Conservation (phyloP, 2,888 invertebrate species). For the Stomorhina lunata region DNA sequence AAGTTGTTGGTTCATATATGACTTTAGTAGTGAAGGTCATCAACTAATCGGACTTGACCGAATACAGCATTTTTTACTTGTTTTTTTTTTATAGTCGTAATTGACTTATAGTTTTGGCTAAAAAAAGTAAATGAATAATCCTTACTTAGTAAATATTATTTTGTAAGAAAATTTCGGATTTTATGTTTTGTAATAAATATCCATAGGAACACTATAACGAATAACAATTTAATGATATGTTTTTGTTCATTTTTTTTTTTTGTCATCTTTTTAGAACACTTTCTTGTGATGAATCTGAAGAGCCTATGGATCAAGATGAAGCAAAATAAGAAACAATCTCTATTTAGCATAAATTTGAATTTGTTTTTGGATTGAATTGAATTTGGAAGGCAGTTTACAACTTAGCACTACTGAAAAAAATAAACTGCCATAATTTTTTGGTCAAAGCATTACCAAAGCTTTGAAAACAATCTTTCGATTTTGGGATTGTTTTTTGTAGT, state of each 20-base stretch:
- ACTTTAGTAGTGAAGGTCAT: too few relatives aligned
- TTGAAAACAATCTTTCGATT: conserved; percentile 53
- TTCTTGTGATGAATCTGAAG: conserved; percentile 86
- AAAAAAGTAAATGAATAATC: too few relatives aligned
- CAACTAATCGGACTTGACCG: too few relatives aligned
- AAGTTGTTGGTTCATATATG: too few relatives aligned
- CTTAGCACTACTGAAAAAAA: conserved; percentile 16
- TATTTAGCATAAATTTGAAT: conserved; percentile 30
- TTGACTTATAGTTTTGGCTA: too few relatives aligned
- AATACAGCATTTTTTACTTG: too few relatives aligned
- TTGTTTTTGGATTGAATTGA: conserved; percentile 50
- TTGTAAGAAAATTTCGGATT: too few relatives aligned
- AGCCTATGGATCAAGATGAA: conserved; percentile 93
- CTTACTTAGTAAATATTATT: too few relatives aligned
- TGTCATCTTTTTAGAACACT: conserved; percentile 81
- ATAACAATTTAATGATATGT: not conserved
- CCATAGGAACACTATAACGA: too few relatives aligned
- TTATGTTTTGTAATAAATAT: too few relatives aligned
- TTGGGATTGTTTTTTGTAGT: conserved; percentile 44
- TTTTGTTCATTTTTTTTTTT: not conserved
- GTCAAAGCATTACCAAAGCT: conserved; percentile 45
- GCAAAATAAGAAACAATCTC: conserved; percentile 82
- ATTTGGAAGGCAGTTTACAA: conserved; percentile 41
- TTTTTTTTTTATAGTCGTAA: too few relatives aligned
- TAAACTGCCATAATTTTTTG: conserved; percentile 40